phyloP scores from a whole-genome alignment of 1,140 invertebrate species.

The Zaprionus inermis region DNA sequence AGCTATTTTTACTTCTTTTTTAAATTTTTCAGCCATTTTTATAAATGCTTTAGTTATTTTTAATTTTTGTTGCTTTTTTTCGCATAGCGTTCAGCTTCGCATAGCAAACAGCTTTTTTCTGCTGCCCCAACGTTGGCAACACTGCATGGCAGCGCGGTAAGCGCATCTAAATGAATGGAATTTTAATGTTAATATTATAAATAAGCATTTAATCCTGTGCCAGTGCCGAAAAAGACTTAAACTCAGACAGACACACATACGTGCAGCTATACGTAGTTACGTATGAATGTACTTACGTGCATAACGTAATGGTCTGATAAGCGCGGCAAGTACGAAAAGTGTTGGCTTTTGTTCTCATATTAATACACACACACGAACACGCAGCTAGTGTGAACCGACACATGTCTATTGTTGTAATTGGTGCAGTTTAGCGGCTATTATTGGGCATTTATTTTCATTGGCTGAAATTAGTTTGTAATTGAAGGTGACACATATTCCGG shows the following conservation, averaged over 20 bases:
- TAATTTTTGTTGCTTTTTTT: too few species aligned
- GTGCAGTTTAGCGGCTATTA: conserved; percentile 7
- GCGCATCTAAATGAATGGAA: neutral
- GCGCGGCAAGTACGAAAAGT: neutral
- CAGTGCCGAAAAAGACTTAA: conserved; percentile 4
- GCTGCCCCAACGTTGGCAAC: too few species aligned
- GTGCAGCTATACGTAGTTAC: neutral
- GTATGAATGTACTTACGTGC: neutral
- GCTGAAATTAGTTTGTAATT: conserved; percentile 1
- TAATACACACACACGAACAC: neutral
- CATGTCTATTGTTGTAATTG: conserved; percentile 3
- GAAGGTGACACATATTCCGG: conserved; percentile 1
- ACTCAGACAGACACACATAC: neutral
- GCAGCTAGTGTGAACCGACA: neutral
- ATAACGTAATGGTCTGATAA: neutral
- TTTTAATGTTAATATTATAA: conserved; percentile 7
- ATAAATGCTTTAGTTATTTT: too few species aligned
- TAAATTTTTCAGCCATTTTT: too few species aligned
- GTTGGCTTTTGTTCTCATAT: conserved; percentile 3
- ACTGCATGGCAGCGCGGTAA: too few species aligned
- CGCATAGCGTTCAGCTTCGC: too few species aligned
- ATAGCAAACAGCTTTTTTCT: too few species aligned
- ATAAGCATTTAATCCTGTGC: neutral
- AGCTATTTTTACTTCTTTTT: too few species aligned
- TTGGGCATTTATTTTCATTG: conserved; percentile 7